Conservation (phyloP, 2,113 vertebrate genomes). For the Psittacus erithacus region DNA sequence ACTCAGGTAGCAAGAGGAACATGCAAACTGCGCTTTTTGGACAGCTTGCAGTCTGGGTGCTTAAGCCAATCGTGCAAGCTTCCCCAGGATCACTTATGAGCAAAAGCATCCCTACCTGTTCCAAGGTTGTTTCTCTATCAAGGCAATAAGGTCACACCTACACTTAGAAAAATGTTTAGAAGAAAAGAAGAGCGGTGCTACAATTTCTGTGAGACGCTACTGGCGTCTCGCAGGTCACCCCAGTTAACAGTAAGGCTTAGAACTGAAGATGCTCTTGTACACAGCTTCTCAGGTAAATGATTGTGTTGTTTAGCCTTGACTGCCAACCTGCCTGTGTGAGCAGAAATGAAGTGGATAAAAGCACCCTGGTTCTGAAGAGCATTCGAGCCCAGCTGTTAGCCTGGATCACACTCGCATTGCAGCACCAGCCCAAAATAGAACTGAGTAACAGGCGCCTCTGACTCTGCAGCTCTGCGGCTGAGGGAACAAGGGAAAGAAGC, state of each 20-base stretch:
- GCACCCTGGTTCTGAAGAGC: constrained; percentile 18
- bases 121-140: neutral
- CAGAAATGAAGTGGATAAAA: neutral
- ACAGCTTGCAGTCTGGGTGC: neutral
- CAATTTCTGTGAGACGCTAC: neutral
- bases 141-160: neutral
- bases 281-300: neutral
- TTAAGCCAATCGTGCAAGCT: neutral
- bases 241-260: neutral
- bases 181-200: neutral
- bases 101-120: neutral
- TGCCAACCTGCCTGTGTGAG: neutral
- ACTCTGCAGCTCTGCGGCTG: constrained; percentile 9
- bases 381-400: constrained; percentile 40
- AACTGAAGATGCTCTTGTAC: neutral
- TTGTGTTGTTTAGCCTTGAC: neutral
- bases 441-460: neutral
- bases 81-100: neutral
- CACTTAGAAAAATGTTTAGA: neutral
- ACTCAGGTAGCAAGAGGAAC: neutral
- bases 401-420: constrained; percentile 42
- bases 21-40: neutral
- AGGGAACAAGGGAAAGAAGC: neutral
- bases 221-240: neutral
- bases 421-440: constrained; percentile 58